Percentiles rank a stretch among this genome's conserved stretches.
Conservation (phyloP, 2,888 invertebrate genomes). For the Steinernema hermaphroditum region DNA sequence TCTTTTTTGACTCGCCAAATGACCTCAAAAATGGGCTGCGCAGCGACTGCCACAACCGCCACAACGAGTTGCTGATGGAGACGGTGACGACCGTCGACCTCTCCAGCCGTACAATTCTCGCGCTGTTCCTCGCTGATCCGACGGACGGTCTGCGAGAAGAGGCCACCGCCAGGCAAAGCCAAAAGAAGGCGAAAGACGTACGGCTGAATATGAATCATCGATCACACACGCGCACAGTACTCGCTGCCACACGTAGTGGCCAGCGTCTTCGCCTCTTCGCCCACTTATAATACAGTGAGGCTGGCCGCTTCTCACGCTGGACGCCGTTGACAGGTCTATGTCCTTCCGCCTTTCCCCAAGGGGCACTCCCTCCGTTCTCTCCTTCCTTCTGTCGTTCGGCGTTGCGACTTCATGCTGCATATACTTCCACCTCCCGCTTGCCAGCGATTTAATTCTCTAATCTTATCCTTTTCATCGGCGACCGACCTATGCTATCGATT, state of each 20-base stretch:
- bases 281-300: conserved; percentile 29
- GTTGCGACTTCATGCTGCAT: background rate
- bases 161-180: conserved; percentile 16
- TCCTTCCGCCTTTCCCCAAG: background rate
- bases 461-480: conserved; percentile 24
- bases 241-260: conserved; percentile 19
- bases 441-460: conserved; percentile 3
- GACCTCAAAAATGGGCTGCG: conserved; percentile 21
- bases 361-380: background rate
- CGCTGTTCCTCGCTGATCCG: conserved; percentile 14
- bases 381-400: background rate
- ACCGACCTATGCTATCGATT: conserved; percentile 25
- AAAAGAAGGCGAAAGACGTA: conserved; percentile 24
- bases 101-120: conserved; percentile 23
- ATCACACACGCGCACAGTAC: conserved; percentile 30
- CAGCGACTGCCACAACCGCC: background rate
- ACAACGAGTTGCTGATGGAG: background rate
- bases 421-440: background rate
- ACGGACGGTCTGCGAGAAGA: background rate
- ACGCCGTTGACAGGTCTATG: background rate
- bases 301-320: conserved; percentile 24
- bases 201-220: conserved; percentile 30
- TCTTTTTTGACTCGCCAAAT: conserved; percentile 5
- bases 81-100: conserved; percentile 2
- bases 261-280: conserved; percentile 14